Evolutionary conservation across 2,113 vertebrate species (phyloP).

Genomic region (Pseudonaja textilis): DNA sequence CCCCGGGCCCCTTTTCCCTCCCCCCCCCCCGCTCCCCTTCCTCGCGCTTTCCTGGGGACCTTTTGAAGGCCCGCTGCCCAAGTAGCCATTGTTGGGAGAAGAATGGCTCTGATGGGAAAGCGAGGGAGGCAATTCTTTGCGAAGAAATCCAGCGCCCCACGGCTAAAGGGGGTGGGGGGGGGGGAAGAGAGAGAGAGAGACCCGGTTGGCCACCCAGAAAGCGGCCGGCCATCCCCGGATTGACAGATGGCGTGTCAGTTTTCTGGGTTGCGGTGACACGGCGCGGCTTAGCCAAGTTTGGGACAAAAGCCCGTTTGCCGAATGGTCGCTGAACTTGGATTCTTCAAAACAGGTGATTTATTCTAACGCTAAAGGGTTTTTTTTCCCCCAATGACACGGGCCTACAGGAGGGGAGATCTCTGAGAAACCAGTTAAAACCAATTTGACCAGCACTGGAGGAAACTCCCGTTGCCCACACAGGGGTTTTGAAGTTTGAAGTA

Average conservation of each 20-base stretch:
- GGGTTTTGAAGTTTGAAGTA: background rate
- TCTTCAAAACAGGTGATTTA: background rate
- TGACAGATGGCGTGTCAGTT: background rate
- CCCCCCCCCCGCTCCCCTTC: background rate
- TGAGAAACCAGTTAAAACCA: background rate
- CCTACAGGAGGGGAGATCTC: background rate
- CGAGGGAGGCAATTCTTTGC: background rate
- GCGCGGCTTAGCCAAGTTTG: background rate
- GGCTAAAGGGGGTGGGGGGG: background rate
- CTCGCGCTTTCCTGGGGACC: background rate
- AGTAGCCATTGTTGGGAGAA: background rate
- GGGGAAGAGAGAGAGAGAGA: no score
- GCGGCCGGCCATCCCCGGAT: background rate
- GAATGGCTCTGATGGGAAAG: background rate
- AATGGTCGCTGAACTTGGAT: background rate
- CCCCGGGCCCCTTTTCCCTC: background rate
- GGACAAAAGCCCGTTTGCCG: background rate
- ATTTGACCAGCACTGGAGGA: background rate
- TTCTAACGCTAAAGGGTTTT: background rate
- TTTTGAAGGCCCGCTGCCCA: background rate
- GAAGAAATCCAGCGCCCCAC: background rate
- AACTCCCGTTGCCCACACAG: background rate
- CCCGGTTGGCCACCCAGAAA: background rate
- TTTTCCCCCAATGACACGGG: accelerated
- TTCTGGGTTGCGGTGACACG: background rate